phyloP scores from a whole-genome alignment of 2,888 invertebrate genomes.

The Chouioia cunea region DNA sequence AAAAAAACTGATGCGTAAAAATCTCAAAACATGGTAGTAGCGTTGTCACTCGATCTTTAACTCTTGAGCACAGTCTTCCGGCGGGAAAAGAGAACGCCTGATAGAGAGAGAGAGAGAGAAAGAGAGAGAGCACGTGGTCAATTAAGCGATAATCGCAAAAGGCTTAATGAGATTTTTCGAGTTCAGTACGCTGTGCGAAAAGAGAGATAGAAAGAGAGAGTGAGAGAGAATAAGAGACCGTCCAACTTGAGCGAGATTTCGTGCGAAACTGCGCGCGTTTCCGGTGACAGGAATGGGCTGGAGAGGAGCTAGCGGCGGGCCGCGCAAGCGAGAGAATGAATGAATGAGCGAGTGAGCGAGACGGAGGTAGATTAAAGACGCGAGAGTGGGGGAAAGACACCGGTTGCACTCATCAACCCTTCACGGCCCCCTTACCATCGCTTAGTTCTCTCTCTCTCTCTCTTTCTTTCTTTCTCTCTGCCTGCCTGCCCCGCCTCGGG shows the following conservation, averaged over 20 bases:
- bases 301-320: slow-evolving; percentile 51
- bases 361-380: slow-evolving; percentile 46
- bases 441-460: slow-evolving; percentile 18
- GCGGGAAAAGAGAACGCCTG: too few species aligned
- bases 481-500: slow-evolving; percentile 30
- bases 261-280: slow-evolving; percentile 63
- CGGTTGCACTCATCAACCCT: slow-evolving; percentile 68
- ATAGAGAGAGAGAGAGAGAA: too few species aligned
- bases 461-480: slow-evolving; percentile 28
- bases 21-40: too few species aligned
- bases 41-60: too few species aligned
- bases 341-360: slow-evolving; percentile 44
- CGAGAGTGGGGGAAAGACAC: slow-evolving; percentile 64
- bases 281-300: slow-evolving; percentile 62
- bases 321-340: slow-evolving; percentile 37
- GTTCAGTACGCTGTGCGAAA: slow-evolving; percentile 5
- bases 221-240: slow-evolving; percentile 13
- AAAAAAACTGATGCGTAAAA: too few species aligned
- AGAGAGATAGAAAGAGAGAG: too few species aligned
- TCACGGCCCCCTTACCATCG: slow-evolving; percentile 49
- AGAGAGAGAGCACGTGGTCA: slow-evolving; percentile 15
- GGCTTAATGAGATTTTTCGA: slow-evolving; percentile 2
- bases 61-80: too few species aligned
- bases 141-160: neutral
- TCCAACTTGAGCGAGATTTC: slow-evolving; percentile 63